Evolutionary conservation across 2,888 invertebrate genomes (phyloP).

Genomic region (Cepaea hortensis): DNA sequence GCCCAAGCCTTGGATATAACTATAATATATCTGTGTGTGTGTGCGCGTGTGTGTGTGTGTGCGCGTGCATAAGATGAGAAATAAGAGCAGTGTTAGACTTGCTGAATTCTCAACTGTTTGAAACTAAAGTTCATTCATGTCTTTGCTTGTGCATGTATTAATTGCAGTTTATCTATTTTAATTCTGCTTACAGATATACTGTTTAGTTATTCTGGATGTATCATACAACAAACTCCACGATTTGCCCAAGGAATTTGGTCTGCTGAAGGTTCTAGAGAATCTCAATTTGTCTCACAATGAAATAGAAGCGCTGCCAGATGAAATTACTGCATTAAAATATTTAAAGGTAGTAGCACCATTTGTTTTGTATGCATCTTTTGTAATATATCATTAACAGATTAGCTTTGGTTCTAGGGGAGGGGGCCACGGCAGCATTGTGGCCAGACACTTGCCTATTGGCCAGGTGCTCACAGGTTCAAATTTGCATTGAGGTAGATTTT

Average conservation of each 20-base stretch:
- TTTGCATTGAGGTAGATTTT: too few species aligned
- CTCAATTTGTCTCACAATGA: slow-evolving; percentile 67
- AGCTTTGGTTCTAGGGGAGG: too few species aligned
- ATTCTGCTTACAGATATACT: slow-evolving; percentile 15
- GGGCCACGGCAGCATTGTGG: too few species aligned
- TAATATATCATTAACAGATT: neutral
- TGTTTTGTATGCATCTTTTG: neutral
- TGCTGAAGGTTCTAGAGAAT: slow-evolving; percentile 63
- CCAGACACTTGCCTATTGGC: too few species aligned
- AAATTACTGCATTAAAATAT: slow-evolving; percentile 68
- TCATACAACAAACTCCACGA: slow-evolving; percentile 65
- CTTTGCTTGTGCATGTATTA: neutral
- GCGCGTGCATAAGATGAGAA: too few species aligned
- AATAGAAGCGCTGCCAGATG: slow-evolving; percentile 65
- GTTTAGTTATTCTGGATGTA: slow-evolving; percentile 64
- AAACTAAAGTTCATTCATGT: too few species aligned
- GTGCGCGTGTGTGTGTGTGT: too few species aligned
- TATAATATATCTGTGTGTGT: too few species aligned
- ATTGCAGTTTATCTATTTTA: neutral
- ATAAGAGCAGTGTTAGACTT: too few species aligned
- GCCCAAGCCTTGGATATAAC: too few species aligned
- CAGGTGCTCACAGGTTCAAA: too few species aligned
- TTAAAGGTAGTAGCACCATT: slow-evolving; percentile 50
- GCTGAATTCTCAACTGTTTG: too few species aligned
- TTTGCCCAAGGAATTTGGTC: slow-evolving; percentile 57